Conservation (phyloP, 2,888 invertebrate species). For the Scelioninae gen. 1 region DNA sequence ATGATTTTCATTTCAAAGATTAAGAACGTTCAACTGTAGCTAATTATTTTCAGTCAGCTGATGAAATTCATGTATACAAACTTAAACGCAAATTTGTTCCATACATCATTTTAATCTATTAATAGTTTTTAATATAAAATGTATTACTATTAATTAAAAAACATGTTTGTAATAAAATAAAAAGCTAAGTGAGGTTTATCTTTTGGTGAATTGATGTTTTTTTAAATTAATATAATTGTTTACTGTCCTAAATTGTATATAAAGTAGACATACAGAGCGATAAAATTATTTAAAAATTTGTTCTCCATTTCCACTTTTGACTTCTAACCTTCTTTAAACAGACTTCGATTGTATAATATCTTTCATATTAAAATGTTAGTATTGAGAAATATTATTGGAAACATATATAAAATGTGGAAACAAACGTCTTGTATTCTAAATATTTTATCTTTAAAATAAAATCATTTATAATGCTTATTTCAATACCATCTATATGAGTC, state of each 20-base stretch:
- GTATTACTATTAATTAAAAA: too few relatives aligned
- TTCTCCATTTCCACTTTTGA: slow-evolving; percentile 54
- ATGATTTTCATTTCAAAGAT: slow-evolving; percentile 24
- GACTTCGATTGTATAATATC: slow-evolving; percentile 56
- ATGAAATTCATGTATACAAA: too few relatives aligned
- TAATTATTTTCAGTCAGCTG: background rate
- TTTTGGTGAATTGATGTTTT: too few relatives aligned
- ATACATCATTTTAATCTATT: too few relatives aligned
- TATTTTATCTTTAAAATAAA: too few relatives aligned
- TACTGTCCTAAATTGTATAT: slow-evolving; percentile 50
- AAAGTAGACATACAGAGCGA: slow-evolving; percentile 37
- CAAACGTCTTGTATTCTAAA: too few relatives aligned
- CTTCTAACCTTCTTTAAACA: slow-evolving; percentile 66
- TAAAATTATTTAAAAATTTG: slow-evolving; percentile 53
- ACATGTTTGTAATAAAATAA: too few relatives aligned
- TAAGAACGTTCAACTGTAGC: background rate
- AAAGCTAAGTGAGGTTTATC: too few relatives aligned
- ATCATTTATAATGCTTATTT: too few relatives aligned
- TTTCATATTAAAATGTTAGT: slow-evolving; percentile 59
- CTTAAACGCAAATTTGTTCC: too few relatives aligned
- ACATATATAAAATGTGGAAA: background rate
- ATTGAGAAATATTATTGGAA: slow-evolving; percentile 36
- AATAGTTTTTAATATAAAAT: too few relatives aligned
- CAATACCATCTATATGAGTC: too few relatives aligned
- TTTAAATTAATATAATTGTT: slow-evolving; percentile 38